These are phyloP conservation scores for Podocnemis expansa DNA, from an alignment of 2,113 vertebrate genomes.

Conservation along the genomic window DNA sequence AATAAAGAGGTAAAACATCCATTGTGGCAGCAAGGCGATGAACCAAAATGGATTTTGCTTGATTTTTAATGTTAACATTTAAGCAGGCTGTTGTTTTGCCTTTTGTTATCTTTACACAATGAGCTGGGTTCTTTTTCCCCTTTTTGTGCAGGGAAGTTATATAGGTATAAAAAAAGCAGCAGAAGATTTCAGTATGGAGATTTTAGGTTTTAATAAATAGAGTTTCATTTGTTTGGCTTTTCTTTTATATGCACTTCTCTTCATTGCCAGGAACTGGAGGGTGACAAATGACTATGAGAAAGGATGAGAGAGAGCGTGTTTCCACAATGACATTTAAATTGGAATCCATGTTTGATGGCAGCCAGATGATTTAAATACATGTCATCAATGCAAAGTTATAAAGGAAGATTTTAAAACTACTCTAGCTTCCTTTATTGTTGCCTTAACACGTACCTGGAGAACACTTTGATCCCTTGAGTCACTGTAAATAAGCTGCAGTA, in stretches of 20 bases:
- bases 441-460: conserved; percentile 40
- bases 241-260: conserved; percentile 24
- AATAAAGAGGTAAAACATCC: background rate
- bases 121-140: background rate
- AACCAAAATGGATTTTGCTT: conserved; percentile 2
- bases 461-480: conserved; percentile 22
- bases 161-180: background rate
- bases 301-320: conserved; percentile 21
- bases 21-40: conserved; percentile 13
- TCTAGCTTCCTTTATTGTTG: conserved; percentile 52
- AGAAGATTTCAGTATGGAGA: conserved; percentile 23
- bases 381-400: conserved; percentile 32
- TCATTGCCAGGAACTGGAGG: conserved; percentile 29
- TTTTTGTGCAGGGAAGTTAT: background rate
- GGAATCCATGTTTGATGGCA: conserved; percentile 26
- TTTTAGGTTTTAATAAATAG: conserved; percentile 41
- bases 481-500: conserved; percentile 38
- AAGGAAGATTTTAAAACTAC: conserved; percentile 50
- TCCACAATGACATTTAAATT: conserved; percentile 49
- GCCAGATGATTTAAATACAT: conserved; percentile 62
- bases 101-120: background rate
- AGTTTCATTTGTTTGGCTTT: conserved; percentile 45
- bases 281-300: conserved; percentile 46
- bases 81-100: background rate
- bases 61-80: conserved; percentile 20